Conservation (phyloP, 2,113 vertebrate genomes). For the Carassius auratus region DNA sequence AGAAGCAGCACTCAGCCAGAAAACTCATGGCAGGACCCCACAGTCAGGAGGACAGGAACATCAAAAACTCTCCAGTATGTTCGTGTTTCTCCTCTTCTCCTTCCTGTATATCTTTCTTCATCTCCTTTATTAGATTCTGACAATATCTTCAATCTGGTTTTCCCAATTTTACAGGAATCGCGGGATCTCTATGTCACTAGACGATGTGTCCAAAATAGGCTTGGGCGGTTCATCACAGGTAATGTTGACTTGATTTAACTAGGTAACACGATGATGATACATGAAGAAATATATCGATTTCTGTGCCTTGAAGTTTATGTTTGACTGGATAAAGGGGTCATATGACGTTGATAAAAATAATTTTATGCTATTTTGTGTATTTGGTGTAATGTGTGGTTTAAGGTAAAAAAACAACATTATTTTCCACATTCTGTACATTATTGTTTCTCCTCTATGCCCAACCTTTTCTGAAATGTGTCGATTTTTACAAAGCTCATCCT, state of each 20-base stretch:
- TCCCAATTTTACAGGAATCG: constrained; percentile 58
- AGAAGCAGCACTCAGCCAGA: constrained; percentile 76
- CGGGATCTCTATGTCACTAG: constrained; percentile 64
- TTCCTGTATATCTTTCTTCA: neutral
- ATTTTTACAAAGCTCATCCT: too few relatives aligned
- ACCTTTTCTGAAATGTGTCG: too few relatives aligned
- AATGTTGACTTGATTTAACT: neutral
- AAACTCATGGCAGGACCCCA: constrained; percentile 35
- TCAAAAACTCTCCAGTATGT: constrained; percentile 66
- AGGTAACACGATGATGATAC: neutral
- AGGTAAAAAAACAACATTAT: too few relatives aligned
- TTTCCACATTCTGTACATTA: too few relatives aligned
- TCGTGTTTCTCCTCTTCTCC: neutral
- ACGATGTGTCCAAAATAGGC: constrained; percentile 58
- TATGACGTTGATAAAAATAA: too few relatives aligned
- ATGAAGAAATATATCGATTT: neutral
- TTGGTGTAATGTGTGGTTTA: too few relatives aligned
- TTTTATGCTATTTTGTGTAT: too few relatives aligned
- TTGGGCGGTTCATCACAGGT: constrained; percentile 10
- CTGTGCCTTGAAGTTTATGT: neutral
- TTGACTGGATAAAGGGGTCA: neutral
- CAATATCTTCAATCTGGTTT: neutral
- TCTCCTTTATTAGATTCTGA: neutral
- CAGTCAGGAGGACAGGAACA: constrained; percentile 56
- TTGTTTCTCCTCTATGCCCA: too few relatives aligned